phyloP scores from a whole-genome alignment of 92 coral and sea anemone species.

The Hydrozoanthus gracilis region DNA sequence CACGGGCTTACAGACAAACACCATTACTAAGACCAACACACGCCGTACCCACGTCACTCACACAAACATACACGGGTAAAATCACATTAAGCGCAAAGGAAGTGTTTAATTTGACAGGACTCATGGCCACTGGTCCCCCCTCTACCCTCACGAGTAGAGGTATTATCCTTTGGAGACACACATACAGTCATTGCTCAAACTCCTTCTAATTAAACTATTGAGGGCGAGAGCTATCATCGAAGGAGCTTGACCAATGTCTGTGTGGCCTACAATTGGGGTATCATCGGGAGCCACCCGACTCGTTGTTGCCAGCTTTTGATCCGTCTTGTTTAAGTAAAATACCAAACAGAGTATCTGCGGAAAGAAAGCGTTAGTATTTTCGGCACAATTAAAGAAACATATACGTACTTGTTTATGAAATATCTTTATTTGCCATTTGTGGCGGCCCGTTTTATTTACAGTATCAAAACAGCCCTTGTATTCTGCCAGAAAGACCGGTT shows the following conservation, averaged over 20 bases:
- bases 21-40: conserved; percentile 23
- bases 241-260: conserved; percentile 4
- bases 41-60: conserved; percentile 27
- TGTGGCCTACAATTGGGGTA: too few relatives aligned
- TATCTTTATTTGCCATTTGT: too few relatives aligned
- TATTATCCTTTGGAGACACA: too few relatives aligned
- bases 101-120: conserved; percentile 22
- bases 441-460: too few relatives aligned
- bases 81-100: conserved; percentile 23
- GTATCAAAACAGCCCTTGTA: too few relatives aligned
- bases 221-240: conserved; percentile 25
- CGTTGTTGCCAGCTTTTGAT: too few relatives aligned
- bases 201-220: conserved; percentile 21
- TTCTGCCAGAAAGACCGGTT: too few relatives aligned
- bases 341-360: conserved; percentile 25
- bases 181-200: neutral
- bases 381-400: too few relatives aligned
- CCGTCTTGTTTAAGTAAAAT: neutral
- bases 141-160: too few relatives aligned
- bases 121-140: conserved; percentile 9
- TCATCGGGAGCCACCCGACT: too few relatives aligned
- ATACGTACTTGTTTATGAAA: too few relatives aligned
- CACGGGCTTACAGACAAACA: conserved; percentile 25
- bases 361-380: conserved; percentile 5
- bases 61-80: conserved; percentile 23